Percentiles rank a stretch among this genome's conserved stretches.
These are phyloP conservation scores for Melanotaenia trifasciata DNA, from an alignment of 2,797 vertebrate species.

Conservation along the genomic window DNA sequence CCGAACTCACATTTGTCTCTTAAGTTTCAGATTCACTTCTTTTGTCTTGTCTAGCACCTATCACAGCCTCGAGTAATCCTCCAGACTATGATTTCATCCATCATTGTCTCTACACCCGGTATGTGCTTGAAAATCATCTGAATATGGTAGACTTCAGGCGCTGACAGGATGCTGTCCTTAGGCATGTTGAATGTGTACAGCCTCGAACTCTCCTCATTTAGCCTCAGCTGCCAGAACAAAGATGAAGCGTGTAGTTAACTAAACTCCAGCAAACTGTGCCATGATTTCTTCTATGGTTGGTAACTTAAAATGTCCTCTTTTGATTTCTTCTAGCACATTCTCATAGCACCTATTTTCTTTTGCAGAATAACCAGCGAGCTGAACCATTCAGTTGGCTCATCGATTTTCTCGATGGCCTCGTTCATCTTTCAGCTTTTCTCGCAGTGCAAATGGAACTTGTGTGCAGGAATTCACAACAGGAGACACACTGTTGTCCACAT, in stretches of 20 bases:
- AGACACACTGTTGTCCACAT: neutral
- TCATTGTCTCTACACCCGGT: neutral
- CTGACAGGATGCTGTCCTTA: neutral
- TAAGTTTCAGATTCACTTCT: neutral
- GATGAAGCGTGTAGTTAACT: slow-evolving; percentile 8
- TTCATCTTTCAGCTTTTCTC: neutral
- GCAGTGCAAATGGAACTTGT: neutral
- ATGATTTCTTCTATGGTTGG: slow-evolving; percentile 2
- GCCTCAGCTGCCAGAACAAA: neutral
- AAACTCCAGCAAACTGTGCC: neutral
- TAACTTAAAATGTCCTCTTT: slow-evolving; percentile 7
- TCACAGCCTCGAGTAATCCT: neutral
- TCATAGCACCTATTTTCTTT: slow-evolving; percentile 5
- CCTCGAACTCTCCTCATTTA: slow-evolving; percentile 6
- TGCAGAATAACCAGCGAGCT: neutral
- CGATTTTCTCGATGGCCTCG: neutral
- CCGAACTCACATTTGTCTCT: slow-evolving; percentile 18
- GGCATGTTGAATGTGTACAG: slow-evolving; percentile 29
- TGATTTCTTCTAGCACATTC: neutral
- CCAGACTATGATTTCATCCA: slow-evolving; percentile 4
- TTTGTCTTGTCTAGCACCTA: neutral
- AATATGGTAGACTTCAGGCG: too few species aligned
- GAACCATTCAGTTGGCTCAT: neutral
- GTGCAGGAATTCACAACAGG: slow-evolving; percentile 1
- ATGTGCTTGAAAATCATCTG: too few species aligned